Evolutionary conservation across 2,113 vertebrate species (phyloP).

Genomic region (Otocyon megalotis): DNA sequence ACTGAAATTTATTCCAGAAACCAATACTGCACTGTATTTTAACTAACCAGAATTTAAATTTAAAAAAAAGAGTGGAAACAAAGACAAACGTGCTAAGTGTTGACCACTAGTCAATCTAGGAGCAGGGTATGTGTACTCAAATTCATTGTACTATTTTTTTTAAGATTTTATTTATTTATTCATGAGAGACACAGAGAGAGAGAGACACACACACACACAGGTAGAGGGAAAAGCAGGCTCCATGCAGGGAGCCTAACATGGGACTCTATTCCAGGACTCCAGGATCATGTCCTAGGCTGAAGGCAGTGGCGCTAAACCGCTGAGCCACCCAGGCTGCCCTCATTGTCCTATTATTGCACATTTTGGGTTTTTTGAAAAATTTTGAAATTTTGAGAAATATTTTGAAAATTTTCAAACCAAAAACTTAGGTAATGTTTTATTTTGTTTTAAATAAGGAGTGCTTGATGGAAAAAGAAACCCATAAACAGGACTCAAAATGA

Average conservation of each 20-base stretch:
- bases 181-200: no score
- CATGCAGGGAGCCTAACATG: no score
- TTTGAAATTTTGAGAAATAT: no score
- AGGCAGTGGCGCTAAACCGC: no score
- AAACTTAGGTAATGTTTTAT: neutral
- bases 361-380: neutral
- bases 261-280: no score
- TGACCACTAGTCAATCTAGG: neutral
- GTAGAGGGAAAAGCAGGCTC: no score
- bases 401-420: neutral
- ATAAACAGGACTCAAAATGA: neutral
- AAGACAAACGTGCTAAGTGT: neutral
- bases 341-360: neutral
- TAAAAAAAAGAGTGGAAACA: neutral
- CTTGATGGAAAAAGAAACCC: neutral
- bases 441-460: neutral
- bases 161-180: no score
- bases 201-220: no score
- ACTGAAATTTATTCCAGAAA: neutral
- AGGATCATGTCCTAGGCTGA: no score
- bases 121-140: neutral
- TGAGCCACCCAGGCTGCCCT: no score
- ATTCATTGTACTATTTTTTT: neutral
- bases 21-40: neutral
- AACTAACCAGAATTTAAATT: neutral